Evolutionary conservation across 2,797 vertebrate genomes (phyloP).

Genomic region (Eulemur mongoz): DNA sequence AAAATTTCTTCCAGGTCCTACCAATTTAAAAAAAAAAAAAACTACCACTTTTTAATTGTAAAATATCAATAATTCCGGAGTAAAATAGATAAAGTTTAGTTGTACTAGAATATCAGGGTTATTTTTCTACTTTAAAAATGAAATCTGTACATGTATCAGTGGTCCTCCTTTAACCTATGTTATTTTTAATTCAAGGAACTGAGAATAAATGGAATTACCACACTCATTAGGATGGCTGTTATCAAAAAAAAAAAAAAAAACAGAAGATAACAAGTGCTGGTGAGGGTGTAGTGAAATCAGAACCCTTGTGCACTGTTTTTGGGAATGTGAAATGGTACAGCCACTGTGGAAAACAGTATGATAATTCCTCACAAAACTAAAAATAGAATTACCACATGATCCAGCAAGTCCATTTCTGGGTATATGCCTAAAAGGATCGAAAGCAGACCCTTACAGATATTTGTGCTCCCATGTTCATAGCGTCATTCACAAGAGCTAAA

Average conservation of each 20-base stretch:
- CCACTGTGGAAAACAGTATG: neutral
- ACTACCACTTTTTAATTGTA: neutral
- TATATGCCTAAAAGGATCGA: neutral
- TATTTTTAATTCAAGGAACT: neutral
- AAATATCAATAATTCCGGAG: neutral
- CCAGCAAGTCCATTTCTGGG: neutral
- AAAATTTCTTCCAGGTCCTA: neutral
- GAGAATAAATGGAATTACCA: neutral
- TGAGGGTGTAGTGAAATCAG: neutral
- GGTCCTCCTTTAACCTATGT: neutral
- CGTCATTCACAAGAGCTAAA: neutral
- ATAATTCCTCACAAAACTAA: neutral
- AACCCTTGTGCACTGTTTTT: neutral
- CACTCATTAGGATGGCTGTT: neutral
- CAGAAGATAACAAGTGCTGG: neutral
- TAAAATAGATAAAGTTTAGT: neutral
- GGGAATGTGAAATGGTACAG: no score
- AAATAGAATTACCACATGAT: neutral
- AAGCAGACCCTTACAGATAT: neutral
- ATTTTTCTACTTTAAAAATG: neutral
- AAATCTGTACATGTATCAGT: neutral
- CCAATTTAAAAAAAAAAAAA: neutral
- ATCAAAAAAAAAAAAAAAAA: neutral
- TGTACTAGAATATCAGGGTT: neutral
- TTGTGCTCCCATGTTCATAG: neutral